Conservation (phyloP, 2,888 invertebrate species). For the Aricia artaxerxes region DNA sequence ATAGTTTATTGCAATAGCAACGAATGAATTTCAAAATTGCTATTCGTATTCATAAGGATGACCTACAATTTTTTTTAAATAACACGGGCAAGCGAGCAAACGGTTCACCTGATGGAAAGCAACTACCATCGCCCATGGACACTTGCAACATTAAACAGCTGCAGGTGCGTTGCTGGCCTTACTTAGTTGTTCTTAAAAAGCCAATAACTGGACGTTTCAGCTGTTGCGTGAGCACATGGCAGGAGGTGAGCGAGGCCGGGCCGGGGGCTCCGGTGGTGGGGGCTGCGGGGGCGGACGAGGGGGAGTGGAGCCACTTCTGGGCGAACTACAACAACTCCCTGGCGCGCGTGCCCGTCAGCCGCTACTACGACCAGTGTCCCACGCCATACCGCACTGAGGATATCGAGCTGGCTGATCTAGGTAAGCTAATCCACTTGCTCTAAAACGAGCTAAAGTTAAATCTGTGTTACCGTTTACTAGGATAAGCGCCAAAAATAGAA, state of each 20-base stretch:
- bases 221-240: slow-evolving; percentile 61
- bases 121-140: too few species aligned
- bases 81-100: too few species aligned
- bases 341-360: slow-evolving; percentile 53
- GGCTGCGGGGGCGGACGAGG: slow-evolving; percentile 46
- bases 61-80: background rate
- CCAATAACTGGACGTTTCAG: slow-evolving; percentile 41
- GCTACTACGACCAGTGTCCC: slow-evolving; percentile 71
- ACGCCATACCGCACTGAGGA: slow-evolving; percentile 68
- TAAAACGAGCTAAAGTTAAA: too few species aligned
- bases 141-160: too few species aligned
- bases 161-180: too few species aligned
- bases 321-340: slow-evolving; percentile 67
- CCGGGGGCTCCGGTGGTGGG: slow-evolving; percentile 44
- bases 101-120: too few species aligned
- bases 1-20: background rate
- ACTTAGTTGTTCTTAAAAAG: too few species aligned
- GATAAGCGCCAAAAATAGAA: too few species aligned
- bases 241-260: slow-evolving; percentile 51
- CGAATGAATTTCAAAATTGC: background rate
- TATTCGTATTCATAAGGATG: background rate
- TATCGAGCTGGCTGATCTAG: slow-evolving; percentile 61
- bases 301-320: slow-evolving; percentile 73
- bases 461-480: too few species aligned
- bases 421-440: slow-evolving; percentile 42